Conservation (phyloP, 2,797 vertebrate species). For the Falco cherrug region DNA sequence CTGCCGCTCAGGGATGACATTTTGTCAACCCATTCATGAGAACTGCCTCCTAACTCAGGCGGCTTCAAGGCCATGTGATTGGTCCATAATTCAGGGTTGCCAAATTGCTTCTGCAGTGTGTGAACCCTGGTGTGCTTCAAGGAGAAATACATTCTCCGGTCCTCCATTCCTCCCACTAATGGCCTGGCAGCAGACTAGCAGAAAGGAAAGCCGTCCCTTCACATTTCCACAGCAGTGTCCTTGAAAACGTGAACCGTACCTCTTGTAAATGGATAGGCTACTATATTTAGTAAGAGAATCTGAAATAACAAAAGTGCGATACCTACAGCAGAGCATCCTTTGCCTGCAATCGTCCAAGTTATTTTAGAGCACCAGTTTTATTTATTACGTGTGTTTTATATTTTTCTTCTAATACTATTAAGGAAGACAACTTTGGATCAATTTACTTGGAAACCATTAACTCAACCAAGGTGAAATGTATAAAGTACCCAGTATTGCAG, state of each 20-base stretch:
- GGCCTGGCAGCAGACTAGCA: not conserved
- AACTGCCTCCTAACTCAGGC: not conserved
- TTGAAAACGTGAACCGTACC: not conserved
- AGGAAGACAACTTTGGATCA: conserved; percentile 36
- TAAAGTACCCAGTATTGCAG: conserved; percentile 1
- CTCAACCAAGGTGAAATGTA: conserved; percentile 44
- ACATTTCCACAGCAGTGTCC: not conserved
- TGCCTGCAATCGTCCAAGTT: not conserved
- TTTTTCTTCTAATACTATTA: conserved; percentile 30
- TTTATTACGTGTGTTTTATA: not conserved
- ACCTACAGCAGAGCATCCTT: not conserved
- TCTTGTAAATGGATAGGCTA: not conserved
- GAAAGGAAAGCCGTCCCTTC: conserved; percentile 1
- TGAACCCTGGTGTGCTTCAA: conserved; percentile 14
- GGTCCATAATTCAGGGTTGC: not conserved
- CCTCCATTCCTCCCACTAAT: not conserved
- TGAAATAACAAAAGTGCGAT: not conserved
- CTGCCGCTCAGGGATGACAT: not conserved
- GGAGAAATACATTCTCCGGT: not conserved
- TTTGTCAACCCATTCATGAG: not conserved
- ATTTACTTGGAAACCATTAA: conserved; percentile 43
- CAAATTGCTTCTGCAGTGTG: conserved; percentile 18
- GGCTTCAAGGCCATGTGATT: not conserved
- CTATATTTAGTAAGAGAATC: not conserved
- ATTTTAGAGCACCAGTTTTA: not conserved